Evolutionary conservation across 2,797 vertebrate genomes (phyloP).

Genomic region (Antrozous pallidus): DNA sequence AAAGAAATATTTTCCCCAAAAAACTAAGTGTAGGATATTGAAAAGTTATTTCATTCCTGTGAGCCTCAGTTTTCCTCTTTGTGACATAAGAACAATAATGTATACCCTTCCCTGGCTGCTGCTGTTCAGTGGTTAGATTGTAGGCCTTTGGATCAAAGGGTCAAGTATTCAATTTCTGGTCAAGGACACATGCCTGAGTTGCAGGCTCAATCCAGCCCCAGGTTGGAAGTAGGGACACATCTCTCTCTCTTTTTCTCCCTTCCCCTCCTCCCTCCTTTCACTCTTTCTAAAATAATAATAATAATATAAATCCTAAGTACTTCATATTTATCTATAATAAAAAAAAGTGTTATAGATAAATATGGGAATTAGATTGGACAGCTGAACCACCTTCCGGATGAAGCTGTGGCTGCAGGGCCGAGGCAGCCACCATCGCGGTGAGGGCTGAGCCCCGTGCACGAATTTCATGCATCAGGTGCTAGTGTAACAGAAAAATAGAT

Average conservation of each 20-base stretch:
- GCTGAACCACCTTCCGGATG: too few species aligned
- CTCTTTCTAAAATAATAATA: not conserved
- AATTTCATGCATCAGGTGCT: too few species aligned
- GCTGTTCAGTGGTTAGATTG: not conserved
- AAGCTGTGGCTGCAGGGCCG: too few species aligned
- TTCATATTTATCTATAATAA: too few species aligned
- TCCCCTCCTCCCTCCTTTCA: not conserved
- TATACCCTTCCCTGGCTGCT: not conserved
- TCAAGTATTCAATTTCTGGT: not conserved
- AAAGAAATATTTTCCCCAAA: not conserved
- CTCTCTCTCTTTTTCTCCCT: not conserved
- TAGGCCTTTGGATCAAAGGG: not conserved
- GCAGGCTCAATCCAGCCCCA: not conserved
- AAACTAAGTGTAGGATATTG: not conserved
- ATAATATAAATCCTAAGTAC: too few species aligned
- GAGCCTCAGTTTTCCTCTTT: not conserved
- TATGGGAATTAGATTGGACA: too few species aligned
- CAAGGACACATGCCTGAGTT: not conserved
- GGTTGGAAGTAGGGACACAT: too few species aligned
- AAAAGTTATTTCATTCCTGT: slow-evolving; percentile 5
- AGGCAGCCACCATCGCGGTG: too few species aligned
- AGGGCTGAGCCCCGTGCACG: too few species aligned
- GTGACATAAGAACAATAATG: not conserved
- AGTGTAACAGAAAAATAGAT: not conserved
- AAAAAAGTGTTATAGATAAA: too few species aligned